Evolutionary conservation across 2,797 vertebrate genomes (phyloP).

Genomic region (Uromys caudimaculatus): DNA sequence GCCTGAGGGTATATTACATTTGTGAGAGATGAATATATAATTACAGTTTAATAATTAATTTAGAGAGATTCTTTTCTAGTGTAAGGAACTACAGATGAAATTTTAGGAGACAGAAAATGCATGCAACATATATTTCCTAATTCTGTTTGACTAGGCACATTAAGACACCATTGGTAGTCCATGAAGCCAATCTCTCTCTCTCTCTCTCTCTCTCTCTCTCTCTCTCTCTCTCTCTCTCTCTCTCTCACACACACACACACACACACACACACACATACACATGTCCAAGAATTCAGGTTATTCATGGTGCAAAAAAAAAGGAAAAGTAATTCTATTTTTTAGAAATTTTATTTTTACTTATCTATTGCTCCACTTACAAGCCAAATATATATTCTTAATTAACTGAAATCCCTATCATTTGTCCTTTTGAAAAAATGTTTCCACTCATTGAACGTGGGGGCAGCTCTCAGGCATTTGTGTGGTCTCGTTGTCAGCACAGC

Average conservation of each 20-base stretch:
- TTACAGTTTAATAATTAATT: slow-evolving; percentile 63
- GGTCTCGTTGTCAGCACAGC: too few species aligned
- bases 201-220: too few species aligned
- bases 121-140: slow-evolving; percentile 48
- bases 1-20: slow-evolving; percentile 54
- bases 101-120: slow-evolving; percentile 47
- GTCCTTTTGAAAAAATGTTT: too few species aligned
- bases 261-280: too few species aligned
- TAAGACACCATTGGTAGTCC: slow-evolving; percentile 34
- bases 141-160: slow-evolving; percentile 54
- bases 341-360: neutral
- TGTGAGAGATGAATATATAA: slow-evolving; percentile 35
- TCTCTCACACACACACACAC: too few species aligned
- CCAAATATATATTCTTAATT: slow-evolving; percentile 19
- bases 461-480: too few species aligned
- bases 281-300: neutral
- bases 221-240: too few species aligned
- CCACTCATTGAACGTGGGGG: too few species aligned
- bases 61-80: slow-evolving; percentile 37
- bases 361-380: neutral
- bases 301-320: neutral
- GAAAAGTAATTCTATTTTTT: neutral
- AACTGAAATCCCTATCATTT: neutral
- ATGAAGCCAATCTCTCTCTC: neutral
- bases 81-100: neutral